Evolutionary conservation across 2,797 vertebrate genomes (phyloP).

Genomic region (Geotrypetes seraphini): DNA sequence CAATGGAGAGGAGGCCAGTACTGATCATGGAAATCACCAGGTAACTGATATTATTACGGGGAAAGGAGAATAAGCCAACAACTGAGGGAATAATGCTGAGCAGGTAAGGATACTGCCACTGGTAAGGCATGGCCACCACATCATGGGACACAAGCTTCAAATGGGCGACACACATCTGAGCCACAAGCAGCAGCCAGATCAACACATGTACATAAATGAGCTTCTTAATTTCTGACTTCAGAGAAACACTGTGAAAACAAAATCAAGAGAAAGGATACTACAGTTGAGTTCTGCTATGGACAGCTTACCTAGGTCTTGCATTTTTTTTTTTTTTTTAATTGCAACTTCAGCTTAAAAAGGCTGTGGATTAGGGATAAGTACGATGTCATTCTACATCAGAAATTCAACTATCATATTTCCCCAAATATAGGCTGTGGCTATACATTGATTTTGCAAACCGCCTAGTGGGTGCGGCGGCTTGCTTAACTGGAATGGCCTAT

Average conservation of each 20-base stretch:
- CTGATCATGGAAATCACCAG: conserved; percentile 94
- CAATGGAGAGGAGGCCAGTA: conserved; percentile 79
- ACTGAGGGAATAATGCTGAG: conserved; percentile 77
- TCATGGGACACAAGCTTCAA: conserved; percentile 77
- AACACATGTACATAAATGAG: conserved; percentile 79
- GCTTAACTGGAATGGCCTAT: no score
- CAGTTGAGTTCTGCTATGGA: no score
- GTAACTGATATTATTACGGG: conserved; percentile 94
- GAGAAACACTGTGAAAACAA: conserved; percentile 42
- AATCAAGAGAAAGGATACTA: no score
- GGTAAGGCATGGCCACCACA: conserved; percentile 81
- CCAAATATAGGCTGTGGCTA: no score
- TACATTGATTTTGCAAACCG: no score
- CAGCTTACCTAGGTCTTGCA: no score
- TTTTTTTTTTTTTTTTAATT: no score
- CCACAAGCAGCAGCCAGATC: conserved; percentile 76
- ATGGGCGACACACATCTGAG: conserved; percentile 77
- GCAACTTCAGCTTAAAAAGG: no score
- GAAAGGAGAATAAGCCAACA: conserved; percentile 79
- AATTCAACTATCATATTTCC: no score
- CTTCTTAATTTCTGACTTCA: conserved; percentile 84
- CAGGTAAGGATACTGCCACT: conserved; percentile 91
- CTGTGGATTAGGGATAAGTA: no score
- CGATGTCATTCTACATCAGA: no score
- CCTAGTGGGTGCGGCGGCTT: no score